Base-by-base conservation (phyloP, 2,888 invertebrate species). In the Acanthoscelides obtectus region DNA sequence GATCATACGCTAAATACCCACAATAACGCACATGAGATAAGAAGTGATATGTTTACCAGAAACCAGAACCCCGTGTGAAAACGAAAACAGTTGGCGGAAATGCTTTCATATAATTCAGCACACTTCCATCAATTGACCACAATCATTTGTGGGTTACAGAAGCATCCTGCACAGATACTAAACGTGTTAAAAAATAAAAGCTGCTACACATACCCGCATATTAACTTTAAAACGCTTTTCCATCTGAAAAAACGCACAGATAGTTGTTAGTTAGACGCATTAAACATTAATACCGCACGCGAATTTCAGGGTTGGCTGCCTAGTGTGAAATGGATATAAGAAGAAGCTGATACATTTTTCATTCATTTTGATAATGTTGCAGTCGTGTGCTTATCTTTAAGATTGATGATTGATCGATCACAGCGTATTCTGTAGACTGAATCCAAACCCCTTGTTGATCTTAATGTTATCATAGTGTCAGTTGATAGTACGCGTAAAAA, bases 291-390 rank as follows among this genome's bases (percentile, higher is more conserved):
- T 75, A 69, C 77, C 79, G 6, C 80, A 81, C 81, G 78, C 80
- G 72, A 71, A 68, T 67, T 84, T 84, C 82, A 84, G 83, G 85
- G 83, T 84, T 83, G 83, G 82, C 79, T 83, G 79, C 80, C 80
- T 77, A 75, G 76, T 72, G 80, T 78, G 45, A 80, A 81, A 82
- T 17, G 76, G 78, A 83, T 84, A 84, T 80, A 85, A 84, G 76
- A 72, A 75, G 71, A 45, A 45, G 45, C 45, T 45, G 45, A 45
- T 45, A 45, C 45, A 45, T 45, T 45, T 45, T 45, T 74, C 70
- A 72, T 69, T 67, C 71, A 72, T 73, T 74, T 22, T 69, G 75
- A 71, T 77, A 79, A 82, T 80, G 45, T 81, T 75, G 72, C 73
- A 73, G 81, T 77, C 75, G 83, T 83, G 82, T 72, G 76, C 74